Evolutionary conservation across 1,140 invertebrate genomes (phyloP).

Genomic region (Lepidotrigona ventralis): DNA sequence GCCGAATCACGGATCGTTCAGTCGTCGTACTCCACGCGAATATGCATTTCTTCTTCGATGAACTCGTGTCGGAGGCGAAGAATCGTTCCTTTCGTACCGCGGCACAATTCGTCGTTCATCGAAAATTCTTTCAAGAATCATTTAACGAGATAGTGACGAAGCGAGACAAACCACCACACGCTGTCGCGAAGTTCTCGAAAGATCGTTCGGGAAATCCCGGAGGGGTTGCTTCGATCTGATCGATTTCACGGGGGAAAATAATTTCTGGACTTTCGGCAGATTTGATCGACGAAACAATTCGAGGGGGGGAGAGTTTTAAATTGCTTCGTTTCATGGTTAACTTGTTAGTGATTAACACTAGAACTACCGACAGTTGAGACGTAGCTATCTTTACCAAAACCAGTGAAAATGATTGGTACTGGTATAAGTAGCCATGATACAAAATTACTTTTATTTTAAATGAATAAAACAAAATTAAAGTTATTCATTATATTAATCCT

Average conservation of each 20-base stretch:
- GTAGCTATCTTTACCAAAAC: too few relatives aligned
- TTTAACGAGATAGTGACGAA: slow-evolving; percentile 1
- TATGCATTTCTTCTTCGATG: background rate
- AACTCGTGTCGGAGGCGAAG: background rate
- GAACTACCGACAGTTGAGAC: too few relatives aligned
- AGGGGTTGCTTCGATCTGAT: background rate
- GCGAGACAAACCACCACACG: background rate
- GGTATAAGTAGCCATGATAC: too few relatives aligned
- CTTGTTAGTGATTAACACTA: background rate
- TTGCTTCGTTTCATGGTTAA: background rate
- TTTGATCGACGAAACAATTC: background rate
- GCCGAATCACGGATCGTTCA: slow-evolving; percentile 10
- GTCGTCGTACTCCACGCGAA: background rate
- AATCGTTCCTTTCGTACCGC: background rate
- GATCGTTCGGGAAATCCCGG: background rate
- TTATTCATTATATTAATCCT: too few relatives aligned
- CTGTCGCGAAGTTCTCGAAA: background rate
- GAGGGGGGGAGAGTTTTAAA: too few relatives aligned
- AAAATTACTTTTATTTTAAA: too few relatives aligned
- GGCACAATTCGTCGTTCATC: background rate
- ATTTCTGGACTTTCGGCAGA: background rate
- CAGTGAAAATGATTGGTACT: too few relatives aligned
- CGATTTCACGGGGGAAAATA: background rate
- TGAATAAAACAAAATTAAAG: too few relatives aligned
- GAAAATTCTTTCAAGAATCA: background rate